A percentile compares a stretch with the other conserved stretches of the same genome.
Evolutionary conservation across 2,113 vertebrate species (phyloP).

Genomic region (Zosterops lateralis): DNA sequence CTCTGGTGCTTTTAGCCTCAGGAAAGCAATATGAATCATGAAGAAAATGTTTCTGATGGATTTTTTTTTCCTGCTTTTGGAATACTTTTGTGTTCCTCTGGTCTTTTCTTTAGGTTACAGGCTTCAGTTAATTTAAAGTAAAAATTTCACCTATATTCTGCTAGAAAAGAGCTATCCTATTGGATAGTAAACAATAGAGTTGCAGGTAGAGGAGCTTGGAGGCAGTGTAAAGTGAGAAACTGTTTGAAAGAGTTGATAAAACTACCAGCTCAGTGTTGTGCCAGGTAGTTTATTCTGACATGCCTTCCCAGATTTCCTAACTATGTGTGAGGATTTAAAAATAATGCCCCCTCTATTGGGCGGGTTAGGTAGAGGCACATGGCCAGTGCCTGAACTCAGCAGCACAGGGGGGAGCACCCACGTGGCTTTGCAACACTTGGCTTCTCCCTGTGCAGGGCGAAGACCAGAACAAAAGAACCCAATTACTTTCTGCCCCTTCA

Average conservation of each 20-base stretch:
- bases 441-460: background rate
- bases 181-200: background rate
- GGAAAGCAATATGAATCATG: background rate
- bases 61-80: background rate
- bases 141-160: background rate
- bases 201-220: background rate
- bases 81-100: background rate
- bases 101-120: background rate
- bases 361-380: background rate
- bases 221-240: background rate
- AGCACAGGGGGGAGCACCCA: background rate
- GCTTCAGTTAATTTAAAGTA: background rate
- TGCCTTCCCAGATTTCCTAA: background rate
- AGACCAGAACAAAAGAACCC: background rate
- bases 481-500: constrained; percentile 22
- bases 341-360: background rate
- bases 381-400: constrained; percentile 11
- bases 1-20: background rate
- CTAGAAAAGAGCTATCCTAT: background rate
- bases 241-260: background rate
- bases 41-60: background rate
- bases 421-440: background rate
- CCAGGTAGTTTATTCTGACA: background rate
- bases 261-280: background rate
- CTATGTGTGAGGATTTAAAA: background rate